Evolutionary conservation across 2,888 invertebrate species (phyloP), one percentile per base, ranked within the genome.

Genomic region (Orchesella flavescens): DNA sequence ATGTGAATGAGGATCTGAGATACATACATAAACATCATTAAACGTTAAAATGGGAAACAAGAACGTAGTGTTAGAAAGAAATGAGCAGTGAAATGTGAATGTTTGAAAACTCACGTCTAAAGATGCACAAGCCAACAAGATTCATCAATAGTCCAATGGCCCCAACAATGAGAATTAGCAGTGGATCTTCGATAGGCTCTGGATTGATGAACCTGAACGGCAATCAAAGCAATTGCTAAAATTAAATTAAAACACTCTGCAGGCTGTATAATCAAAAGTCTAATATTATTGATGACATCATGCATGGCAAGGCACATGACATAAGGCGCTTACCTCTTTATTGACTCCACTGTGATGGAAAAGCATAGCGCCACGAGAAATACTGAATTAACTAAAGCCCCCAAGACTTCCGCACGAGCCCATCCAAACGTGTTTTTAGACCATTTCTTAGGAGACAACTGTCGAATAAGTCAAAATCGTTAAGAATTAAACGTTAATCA

Each of bases 351-450:
- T 7, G 97, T 94, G 89, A 99, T 99, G 88, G 97, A 97, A 91
- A 99, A 98, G 92, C 99, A 99, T 83, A 99, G 92, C 0, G 99
- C 98, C 43, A 98, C 95, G 69, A 99, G 93, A 91, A 99, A 99
- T 76, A 99, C 98, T 1, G 98, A 97, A 91, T 99, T 99, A 19
- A 99, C 96, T 82, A 99, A 92, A 21, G 99, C 99, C 13, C 99
- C 99, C 53, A 99, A 91, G 0, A 99, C 97, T 91, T 99, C 99
- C 0, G 99, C 99, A 84, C 99, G 93, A 1, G 98, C 98, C 99
- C 99, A 99, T 13, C 99, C 99, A 90, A 98, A 99, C 15, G 99
- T 99, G 90, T 99, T 99, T 91, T 97, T 97, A 71, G 96, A 96
- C 97, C 97, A 97, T 92, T 96, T 96, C 91, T 97, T 97, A 89